A percentile compares a stretch with the other conserved stretches of the same genome.
Conservation (phyloP, 2,797 vertebrate genomes). For the Leptatherina wallacei region DNA sequence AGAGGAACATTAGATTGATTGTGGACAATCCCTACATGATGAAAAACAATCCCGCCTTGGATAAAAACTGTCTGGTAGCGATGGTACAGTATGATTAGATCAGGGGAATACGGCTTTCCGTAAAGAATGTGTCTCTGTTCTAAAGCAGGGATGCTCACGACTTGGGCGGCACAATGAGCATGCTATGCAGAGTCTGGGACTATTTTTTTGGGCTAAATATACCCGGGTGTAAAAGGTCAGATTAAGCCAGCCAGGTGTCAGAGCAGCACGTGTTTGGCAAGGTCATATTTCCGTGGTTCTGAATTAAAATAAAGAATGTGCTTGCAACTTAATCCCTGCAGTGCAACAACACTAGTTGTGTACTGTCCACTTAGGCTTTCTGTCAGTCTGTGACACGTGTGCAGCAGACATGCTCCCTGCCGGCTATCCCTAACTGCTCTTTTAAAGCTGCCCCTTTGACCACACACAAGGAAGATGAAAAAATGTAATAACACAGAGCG, state of each 20-base stretch:
- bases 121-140: constrained; percentile 43
- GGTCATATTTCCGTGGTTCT: constrained; percentile 60
- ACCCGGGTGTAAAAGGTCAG: constrained; percentile 48
- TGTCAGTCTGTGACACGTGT: constrained; percentile 38
- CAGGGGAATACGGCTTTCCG: constrained; percentile 18
- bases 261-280: constrained; percentile 48
- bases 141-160: constrained; percentile 2
- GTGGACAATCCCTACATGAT: constrained; percentile 20
- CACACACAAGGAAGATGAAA: not conserved
- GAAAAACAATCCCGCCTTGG: constrained; percentile 36
- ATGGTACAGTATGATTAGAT: constrained; percentile 27
- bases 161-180: constrained; percentile 4
- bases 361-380: constrained; percentile 25
- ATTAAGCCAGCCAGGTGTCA: constrained; percentile 66
- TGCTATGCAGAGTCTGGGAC: constrained; percentile 11
- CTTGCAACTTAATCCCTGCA: constrained; percentile 68
- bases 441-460: not conserved
- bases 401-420: constrained; percentile 19
- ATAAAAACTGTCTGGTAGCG: constrained; percentile 30
- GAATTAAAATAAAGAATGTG: constrained; percentile 62
- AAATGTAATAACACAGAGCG: not conserved
- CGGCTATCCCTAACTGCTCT: not conserved
- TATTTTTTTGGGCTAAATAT: constrained; percentile 64
- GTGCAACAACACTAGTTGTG: constrained; percentile 63
- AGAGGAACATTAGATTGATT: constrained; percentile 49